Conservation (phyloP, 1,140 invertebrate genomes). For the Atta cephalotes region DNA sequence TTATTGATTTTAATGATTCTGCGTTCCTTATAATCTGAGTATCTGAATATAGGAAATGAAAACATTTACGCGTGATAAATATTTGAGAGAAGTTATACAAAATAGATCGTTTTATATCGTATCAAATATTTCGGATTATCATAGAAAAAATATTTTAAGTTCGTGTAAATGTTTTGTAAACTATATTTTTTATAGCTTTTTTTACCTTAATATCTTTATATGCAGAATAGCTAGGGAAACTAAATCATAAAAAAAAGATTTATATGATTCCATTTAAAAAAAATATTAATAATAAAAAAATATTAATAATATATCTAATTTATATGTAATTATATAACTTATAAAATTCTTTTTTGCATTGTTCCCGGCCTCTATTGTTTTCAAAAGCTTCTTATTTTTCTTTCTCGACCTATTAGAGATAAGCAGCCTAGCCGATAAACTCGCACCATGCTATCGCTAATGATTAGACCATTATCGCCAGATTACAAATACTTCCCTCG, state of each 20-base stretch:
- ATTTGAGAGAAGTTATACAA: background rate
- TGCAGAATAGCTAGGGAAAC: background rate
- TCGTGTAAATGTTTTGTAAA: background rate
- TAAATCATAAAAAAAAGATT: background rate
- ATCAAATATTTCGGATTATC: background rate
- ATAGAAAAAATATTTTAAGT: background rate
- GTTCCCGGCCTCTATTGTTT: constrained; percentile 3
- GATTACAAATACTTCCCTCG: constrained; percentile 6
- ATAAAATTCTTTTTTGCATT: no score
- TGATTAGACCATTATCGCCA: constrained; percentile 24
- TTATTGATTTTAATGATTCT: constrained; percentile 27
- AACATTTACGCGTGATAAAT: constrained; percentile 19
- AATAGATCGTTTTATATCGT: background rate
- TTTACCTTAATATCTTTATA: background rate
- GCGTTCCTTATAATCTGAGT: background rate
- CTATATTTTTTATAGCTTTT: background rate
- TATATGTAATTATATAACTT: no score
- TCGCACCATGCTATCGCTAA: background rate
- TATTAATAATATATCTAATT: background rate
- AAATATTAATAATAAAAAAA: background rate
- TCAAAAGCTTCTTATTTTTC: constrained; percentile 20
- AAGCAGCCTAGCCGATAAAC: constrained; percentile 1
- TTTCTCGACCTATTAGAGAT: constrained; percentile 37
- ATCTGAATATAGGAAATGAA: background rate
- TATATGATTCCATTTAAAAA: background rate